phyloP scores from a whole-genome alignment of 2,797 vertebrate genomes.

The Etheostoma perlongum region DNA sequence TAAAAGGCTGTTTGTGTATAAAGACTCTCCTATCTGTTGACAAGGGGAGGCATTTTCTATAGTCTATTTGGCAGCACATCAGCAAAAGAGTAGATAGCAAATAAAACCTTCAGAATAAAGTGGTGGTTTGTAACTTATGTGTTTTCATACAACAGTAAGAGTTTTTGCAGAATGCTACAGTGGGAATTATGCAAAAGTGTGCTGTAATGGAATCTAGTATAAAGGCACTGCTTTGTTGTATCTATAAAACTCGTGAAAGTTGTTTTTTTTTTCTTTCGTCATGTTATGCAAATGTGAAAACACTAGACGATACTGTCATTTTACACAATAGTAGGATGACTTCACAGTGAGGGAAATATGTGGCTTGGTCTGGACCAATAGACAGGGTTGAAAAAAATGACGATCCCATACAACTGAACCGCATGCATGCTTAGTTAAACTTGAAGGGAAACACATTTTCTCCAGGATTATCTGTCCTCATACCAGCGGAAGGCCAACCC shows the following conservation, averaged over 20 bases:
- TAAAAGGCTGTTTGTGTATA: slow-evolving; percentile 34
- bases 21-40: slow-evolving; percentile 33
- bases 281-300: background rate
- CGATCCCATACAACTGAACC: too few species aligned
- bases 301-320: background rate
- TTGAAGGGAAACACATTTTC: too few species aligned
- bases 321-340: background rate
- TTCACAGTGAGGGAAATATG: background rate
- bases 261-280: background rate
- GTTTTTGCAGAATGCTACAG: background rate
- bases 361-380: background rate
- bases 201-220: background rate
- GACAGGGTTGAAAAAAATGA: background rate
- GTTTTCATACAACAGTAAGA: background rate
- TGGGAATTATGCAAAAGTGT: background rate
- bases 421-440: too few species aligned
- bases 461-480: too few species aligned
- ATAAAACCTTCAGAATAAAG: background rate
- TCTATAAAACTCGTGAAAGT: background rate
- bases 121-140: background rate
- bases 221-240: background rate
- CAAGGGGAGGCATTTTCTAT: slow-evolving; percentile 16
- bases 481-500: too few species aligned
- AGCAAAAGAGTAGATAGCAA: background rate
- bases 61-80: slow-evolving; percentile 26